phyloP scores from a whole-genome alignment of 2,888 invertebrate genomes.

The Neoscelio sp. region DNA sequence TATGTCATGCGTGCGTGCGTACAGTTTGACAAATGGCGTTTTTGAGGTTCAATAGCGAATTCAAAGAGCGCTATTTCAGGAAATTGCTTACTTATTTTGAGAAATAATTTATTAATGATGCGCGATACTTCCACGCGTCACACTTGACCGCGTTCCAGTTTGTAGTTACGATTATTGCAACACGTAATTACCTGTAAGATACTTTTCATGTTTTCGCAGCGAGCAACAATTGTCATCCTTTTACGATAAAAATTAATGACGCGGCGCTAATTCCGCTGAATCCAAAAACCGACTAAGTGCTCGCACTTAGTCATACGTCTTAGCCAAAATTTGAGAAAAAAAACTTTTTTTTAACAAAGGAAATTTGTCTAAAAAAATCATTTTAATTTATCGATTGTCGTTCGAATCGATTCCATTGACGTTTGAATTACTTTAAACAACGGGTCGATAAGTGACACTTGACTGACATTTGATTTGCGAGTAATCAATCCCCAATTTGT shows the following conservation, averaged over 20 bases:
- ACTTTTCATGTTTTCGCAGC: slow-evolving; percentile 63
- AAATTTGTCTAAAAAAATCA: neutral
- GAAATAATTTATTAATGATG: slow-evolving; percentile 73
- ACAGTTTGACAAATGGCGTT: slow-evolving; percentile 72
- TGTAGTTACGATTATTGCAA: slow-evolving; percentile 49
- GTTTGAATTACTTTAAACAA: too few relatives aligned
- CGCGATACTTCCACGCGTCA: slow-evolving; percentile 67
- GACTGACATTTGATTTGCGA: neutral
- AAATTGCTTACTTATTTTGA: slow-evolving; percentile 71
- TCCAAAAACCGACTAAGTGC: neutral
- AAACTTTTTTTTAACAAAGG: neutral
- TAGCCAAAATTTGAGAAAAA: neutral
- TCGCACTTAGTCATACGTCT: neutral
- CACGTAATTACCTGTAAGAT: slow-evolving; percentile 46
- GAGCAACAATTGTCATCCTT: slow-evolving; percentile 47
- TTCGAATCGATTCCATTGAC: too few relatives aligned
- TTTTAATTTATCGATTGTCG: slow-evolving; percentile 13
- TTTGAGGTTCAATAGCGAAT: slow-evolving; percentile 65
- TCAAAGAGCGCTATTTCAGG: slow-evolving; percentile 70
- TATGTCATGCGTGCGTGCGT: slow-evolving; percentile 40
- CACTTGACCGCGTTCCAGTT: slow-evolving; percentile 73
- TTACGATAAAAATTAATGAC: neutral
- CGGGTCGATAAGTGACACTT: slow-evolving; percentile 1
- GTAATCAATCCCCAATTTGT: slow-evolving; percentile 25
- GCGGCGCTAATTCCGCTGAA: slow-evolving; percentile 1